phyloP scores from a whole-genome alignment of 2,888 invertebrate species.

The Lasius fuliginosus region DNA sequence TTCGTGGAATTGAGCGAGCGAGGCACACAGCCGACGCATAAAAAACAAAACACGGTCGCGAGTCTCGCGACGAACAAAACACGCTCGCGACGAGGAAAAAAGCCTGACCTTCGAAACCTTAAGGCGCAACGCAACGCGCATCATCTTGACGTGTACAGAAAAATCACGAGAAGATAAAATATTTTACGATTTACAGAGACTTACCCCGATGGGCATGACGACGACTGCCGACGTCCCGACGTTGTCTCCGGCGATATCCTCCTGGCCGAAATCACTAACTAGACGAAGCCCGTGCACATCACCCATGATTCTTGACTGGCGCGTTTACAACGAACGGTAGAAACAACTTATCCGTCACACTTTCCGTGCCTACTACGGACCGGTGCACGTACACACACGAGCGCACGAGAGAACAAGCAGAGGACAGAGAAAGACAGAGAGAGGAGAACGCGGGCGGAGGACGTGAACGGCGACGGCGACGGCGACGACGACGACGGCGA shows the following conservation, averaged over 20 bases:
- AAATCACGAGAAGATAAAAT: neutral
- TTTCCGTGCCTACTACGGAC: constrained; percentile 22
- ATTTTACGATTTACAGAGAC: neutral
- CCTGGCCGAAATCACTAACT: constrained; percentile 66
- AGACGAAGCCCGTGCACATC: constrained; percentile 67
- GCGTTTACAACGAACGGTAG: constrained; percentile 10
- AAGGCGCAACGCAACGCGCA: neutral
- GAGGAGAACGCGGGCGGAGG: constrained; percentile 28
- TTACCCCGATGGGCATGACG: neutral
- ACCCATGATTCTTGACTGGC: constrained; percentile 65
- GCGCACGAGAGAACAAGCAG: neutral
- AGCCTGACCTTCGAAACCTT: constrained; percentile 16
- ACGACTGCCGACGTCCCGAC: constrained; percentile 24
- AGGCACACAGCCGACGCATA: neutral
- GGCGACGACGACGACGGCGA: constrained; percentile 11
- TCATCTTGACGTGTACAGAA: neutral
- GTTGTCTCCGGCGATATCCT: constrained; percentile 67
- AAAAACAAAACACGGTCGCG: neutral
- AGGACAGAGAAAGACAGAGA: neutral
- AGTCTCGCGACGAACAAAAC: neutral
- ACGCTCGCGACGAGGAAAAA: neutral
- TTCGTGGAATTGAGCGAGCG: neutral
- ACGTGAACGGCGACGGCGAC: constrained; percentile 29
- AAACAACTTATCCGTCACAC: constrained; percentile 45
- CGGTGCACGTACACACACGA: constrained; percentile 38